Base-by-base conservation (phyloP, 2,888 invertebrate genomes). In the Esperia sulphurella region DNA sequence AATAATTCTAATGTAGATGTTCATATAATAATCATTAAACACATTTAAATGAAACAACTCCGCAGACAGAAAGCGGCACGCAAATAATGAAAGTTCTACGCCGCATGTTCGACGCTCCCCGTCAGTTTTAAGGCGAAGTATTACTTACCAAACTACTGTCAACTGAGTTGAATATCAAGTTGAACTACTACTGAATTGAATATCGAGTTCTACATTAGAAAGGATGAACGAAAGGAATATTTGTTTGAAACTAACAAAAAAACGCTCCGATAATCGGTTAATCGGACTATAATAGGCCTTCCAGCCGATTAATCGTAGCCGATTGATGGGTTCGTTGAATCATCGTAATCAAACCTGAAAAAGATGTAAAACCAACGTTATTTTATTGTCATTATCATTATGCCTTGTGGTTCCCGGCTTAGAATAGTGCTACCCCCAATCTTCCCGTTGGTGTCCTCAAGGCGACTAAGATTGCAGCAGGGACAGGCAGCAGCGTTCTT, bases 61-160 rank as follows among this genome's bases (percentile, higher is more conserved):
- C 33, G 61, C 65, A 76, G 76, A 78, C 79, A 51, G 69, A 58
- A 65, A 63, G 65, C 66, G 55, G 53, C 62, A 64, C 60, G 62
- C 75, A 73, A 73, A 76, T 75, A 72, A 73, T 61, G 71, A 66
- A 76, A 76, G 71, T 78, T 75, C 50, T 67, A 68, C 71, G 69
- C 66, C 69, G 52, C 55, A 48, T 59, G 60, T 70, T 75, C 69
- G 67, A 70, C 68, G 68, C 41, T 55, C 63, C 67, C 59, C 59
- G 52, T 46, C 50, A 53, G 37, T 14, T 51, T 69, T 74, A 75
- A 74, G 71, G 69, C 53, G 14, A 41, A 50, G 58, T 9, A 5
- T 39, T 46, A 41, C 41, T 33, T 30, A 50, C 50, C 47, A 4
- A 13, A 8, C 7, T 35, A n/a, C 30, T 5, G 30, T 30, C 30